Evolutionary conservation across 2,888 invertebrate genomes (phyloP).

Genomic region (Drosophila mimetica): DNA sequence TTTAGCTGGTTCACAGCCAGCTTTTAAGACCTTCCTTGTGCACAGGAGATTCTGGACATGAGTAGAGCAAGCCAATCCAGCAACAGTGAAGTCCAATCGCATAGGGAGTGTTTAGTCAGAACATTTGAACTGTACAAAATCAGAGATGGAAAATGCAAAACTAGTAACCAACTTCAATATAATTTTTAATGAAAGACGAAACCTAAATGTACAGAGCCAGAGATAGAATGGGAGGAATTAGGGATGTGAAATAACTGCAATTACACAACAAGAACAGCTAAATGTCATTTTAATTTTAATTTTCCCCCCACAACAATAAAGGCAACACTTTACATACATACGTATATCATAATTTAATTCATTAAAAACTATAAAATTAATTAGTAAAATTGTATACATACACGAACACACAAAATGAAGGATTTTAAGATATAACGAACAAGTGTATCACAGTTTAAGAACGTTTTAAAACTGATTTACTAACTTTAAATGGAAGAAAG

Average conservation of each 20-base stretch:
- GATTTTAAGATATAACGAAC: constrained; percentile 13
- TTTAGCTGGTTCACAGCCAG: background rate
- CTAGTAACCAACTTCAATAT: constrained; percentile 39
- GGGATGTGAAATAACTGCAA: constrained; percentile 15
- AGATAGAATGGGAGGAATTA: constrained; percentile 1
- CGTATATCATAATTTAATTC: constrained; percentile 59
- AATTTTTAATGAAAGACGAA: constrained; percentile 25
- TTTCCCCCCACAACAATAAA: constrained; percentile 31
- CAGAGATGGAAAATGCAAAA: constrained; percentile 24
- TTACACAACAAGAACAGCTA: constrained; percentile 39
- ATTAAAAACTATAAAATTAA: constrained; percentile 64
- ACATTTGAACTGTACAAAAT: constrained; percentile 43
- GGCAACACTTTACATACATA: constrained; percentile 45
- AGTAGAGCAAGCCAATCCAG: constrained; percentile 9
- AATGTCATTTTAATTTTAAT: constrained; percentile 42
- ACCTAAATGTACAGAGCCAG: constrained; percentile 21
- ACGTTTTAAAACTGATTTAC: constrained; percentile 19
- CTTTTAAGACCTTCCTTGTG: constrained; percentile 8
- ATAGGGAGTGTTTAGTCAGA: constrained; percentile 22
- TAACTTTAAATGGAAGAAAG: constrained; percentile 8
- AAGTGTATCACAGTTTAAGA: constrained; percentile 24
- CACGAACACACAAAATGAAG: constrained; percentile 19
- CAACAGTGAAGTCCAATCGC: constrained; percentile 28
- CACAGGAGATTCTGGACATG: constrained; percentile 13
- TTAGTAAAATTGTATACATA: constrained; percentile 70